These are phyloP conservation scores for Emmelina monodactyla DNA, from an alignment of 2,888 invertebrate species.

Conservation along the genomic window DNA sequence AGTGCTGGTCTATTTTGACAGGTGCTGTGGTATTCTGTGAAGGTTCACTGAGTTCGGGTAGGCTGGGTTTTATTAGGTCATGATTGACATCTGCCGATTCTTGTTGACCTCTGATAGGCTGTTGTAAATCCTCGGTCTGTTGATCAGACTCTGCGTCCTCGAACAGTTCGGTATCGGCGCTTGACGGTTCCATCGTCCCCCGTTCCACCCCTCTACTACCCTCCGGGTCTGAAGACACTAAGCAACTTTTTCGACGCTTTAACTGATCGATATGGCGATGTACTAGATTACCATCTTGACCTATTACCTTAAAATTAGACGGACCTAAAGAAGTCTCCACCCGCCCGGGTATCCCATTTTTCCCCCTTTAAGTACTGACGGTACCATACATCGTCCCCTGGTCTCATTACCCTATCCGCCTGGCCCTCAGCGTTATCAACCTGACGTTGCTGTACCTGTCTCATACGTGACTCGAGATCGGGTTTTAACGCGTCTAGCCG, in stretches of 20 bases:
- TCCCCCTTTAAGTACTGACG: neutral
- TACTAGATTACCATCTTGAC: neutral
- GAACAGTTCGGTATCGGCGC: too few relatives aligned
- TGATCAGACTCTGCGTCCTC: neutral
- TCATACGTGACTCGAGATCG: too few relatives aligned
- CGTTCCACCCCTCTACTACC: too few relatives aligned
- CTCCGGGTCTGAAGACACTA: neutral
- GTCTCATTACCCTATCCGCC: neutral
- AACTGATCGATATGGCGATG: neutral
- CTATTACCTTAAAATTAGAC: neutral
- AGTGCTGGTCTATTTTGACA: too few relatives aligned
- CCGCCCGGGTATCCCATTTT: neutral
- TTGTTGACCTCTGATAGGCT: neutral
- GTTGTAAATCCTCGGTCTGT: neutral
- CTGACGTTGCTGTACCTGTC: too few relatives aligned
- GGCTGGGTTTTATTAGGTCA: neutral
- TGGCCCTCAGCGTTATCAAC: neutral
- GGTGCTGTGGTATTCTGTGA: too few relatives aligned
- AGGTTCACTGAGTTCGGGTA: neutral
- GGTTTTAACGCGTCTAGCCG: too few relatives aligned
- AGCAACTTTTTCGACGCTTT: neutral
- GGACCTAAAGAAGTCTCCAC: neutral
- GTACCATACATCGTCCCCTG: neutral
- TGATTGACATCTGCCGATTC: neutral
- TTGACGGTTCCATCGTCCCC: too few relatives aligned